These are phyloP conservation scores for Hemaris fuciformis DNA, from an alignment of 2,888 invertebrate genomes.

Conservation along the genomic window DNA sequence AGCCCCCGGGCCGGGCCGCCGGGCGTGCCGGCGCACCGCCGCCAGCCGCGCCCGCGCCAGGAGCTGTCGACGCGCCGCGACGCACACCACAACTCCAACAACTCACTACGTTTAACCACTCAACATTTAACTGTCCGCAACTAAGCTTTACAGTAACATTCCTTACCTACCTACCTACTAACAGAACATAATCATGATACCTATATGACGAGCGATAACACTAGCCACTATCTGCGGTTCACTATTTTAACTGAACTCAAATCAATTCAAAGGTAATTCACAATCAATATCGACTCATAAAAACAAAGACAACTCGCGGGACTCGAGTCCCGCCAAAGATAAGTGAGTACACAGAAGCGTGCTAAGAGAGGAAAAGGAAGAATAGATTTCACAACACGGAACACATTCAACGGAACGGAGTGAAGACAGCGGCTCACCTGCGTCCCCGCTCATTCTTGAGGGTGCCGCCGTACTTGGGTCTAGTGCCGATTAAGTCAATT, in stretches of 20 bases:
- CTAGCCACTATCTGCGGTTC: conserved; percentile 81
- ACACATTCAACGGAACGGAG: conserved; percentile 83
- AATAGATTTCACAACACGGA: conserved; percentile 81
- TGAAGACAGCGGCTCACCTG: conserved; percentile 94
- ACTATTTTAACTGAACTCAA: conserved; percentile 78
- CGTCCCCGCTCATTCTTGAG: conserved; percentile 99
- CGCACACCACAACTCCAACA: conserved; percentile 72
- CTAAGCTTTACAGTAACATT: conserved; percentile 79
- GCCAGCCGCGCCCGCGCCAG: conserved; percentile 36
- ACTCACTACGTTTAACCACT: conserved; percentile 80
- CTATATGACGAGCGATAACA: conserved; percentile 80
- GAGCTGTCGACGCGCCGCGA: conserved; percentile 64
- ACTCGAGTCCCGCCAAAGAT: conserved; percentile 79
- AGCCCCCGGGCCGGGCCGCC: no score
- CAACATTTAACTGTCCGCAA: conserved; percentile 77
- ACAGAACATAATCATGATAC: conserved; percentile 79
- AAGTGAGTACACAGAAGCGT: conserved; percentile 83
- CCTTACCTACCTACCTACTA: conserved; percentile 69
- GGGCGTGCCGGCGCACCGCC: conserved; percentile 32
- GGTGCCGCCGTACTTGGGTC: conserved; percentile 99
- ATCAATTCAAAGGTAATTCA: conserved; percentile 75
- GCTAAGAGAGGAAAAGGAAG: conserved; percentile 82
- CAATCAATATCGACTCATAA: conserved; percentile 79
- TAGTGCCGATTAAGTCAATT: conserved; percentile 99
- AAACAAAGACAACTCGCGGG: conserved; percentile 77